Evolutionary conservation across 2,797 vertebrate genomes (phyloP).

Genomic region (Hafferia zeledoni): DNA sequence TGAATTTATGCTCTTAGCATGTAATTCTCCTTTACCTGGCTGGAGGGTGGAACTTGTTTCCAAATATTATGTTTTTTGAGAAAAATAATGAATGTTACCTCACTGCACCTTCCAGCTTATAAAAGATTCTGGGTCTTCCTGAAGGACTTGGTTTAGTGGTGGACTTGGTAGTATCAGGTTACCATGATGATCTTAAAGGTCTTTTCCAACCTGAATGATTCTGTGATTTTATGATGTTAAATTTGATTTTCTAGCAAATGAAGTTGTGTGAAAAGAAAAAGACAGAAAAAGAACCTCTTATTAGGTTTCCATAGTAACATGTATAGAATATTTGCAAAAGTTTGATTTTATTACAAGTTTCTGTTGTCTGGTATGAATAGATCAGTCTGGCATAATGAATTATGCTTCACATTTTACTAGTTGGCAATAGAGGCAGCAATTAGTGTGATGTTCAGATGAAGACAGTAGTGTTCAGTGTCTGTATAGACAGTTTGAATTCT

Average conservation of each 20-base stretch:
- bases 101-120: background rate
- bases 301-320: background rate
- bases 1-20: background rate
- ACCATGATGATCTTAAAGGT: background rate
- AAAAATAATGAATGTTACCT: background rate
- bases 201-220: background rate
- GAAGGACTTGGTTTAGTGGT: background rate
- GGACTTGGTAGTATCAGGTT: background rate
- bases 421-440: background rate
- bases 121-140: constrained; percentile 9
- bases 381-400: background rate
- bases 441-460: background rate
- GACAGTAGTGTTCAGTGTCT: background rate
- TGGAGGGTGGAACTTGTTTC: background rate
- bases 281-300: background rate
- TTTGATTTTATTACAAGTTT: constrained; percentile 18
- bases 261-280: constrained; percentile 2
- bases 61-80: background rate
- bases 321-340: background rate
- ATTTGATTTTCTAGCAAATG: background rate
- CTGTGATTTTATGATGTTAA: background rate
- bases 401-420: background rate
- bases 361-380: background rate
- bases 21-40: background rate
- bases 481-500: background rate